Conservation (phyloP, 2,888 invertebrate genomes). For the Notodonta dromedarius region DNA sequence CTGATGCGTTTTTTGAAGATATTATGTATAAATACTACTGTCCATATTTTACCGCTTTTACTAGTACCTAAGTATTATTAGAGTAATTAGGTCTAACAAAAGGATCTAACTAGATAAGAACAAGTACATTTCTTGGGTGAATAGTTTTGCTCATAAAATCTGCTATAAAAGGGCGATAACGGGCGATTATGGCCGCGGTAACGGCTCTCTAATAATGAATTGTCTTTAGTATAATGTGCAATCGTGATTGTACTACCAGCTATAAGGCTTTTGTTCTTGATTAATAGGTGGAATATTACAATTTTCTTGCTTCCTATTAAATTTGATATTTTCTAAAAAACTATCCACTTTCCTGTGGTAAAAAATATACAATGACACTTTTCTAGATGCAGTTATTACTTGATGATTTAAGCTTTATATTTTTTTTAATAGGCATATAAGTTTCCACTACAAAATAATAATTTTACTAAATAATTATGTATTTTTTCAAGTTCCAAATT, state of each 20-base stretch:
- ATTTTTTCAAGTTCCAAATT: too few species aligned
- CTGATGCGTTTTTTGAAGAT: too few species aligned
- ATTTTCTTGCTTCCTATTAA: not conserved
- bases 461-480: too few species aligned
- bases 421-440: too few species aligned
- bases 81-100: conserved; percentile 71
- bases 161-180: conserved; percentile 84
- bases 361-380: too few species aligned
- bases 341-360: too few species aligned
- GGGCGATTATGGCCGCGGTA: conserved; percentile 77
- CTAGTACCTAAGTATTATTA: not conserved
- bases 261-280: conserved; percentile 58
- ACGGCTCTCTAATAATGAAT: conserved; percentile 83
- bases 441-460: too few species aligned
- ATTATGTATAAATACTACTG: too few species aligned
- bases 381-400: too few species aligned
- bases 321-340: too few species aligned
- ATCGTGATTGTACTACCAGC: conserved; percentile 66
- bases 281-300: conserved; percentile 42
- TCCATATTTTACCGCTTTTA: too few species aligned
- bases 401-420: too few species aligned
- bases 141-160: conserved; percentile 83
- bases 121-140: conserved; percentile 76
- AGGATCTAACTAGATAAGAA: conserved; percentile 64
- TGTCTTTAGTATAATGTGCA: conserved; percentile 80